Evolutionary conservation across 1,140 invertebrate genomes (phyloP).

Genomic region (Uloborus diversus): DNA sequence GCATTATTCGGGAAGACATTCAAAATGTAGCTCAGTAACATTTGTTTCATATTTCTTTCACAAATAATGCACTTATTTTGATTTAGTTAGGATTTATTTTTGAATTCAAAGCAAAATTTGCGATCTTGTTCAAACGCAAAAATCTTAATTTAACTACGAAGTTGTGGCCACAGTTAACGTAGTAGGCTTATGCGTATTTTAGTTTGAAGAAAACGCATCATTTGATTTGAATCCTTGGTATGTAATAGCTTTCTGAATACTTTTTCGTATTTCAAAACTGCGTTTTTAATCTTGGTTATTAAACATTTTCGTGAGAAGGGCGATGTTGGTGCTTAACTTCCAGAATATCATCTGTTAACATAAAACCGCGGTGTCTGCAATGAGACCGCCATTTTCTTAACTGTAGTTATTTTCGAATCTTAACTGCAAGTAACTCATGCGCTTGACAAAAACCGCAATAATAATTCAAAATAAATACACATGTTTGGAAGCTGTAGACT

Average conservation of each 20-base stretch:
- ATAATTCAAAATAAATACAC: background rate
- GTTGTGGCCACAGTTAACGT: slow-evolving; percentile 44
- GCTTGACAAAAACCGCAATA: slow-evolving; percentile 30
- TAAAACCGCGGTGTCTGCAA: slow-evolving; percentile 19
- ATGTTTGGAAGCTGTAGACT: background rate
- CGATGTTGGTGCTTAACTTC: no score
- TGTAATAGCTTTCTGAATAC: background rate
- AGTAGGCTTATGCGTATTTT: background rate
- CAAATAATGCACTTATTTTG: no score
- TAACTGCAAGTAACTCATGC: slow-evolving; percentile 40
- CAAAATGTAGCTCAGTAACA: no score
- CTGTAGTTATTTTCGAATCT: slow-evolving; percentile 52
- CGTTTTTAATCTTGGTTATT: background rate
- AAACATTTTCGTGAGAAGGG: background rate
- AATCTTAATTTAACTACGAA: no score
- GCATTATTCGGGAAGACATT: no score
- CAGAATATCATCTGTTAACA: no score
- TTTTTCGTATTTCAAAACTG: background rate
- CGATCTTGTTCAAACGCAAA: no score
- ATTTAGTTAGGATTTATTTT: no score
- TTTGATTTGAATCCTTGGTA: background rate
- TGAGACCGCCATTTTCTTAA: slow-evolving; percentile 53
- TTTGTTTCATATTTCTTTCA: no score
- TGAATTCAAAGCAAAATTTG: no score
- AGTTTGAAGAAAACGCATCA: background rate